These are phyloP conservation scores for Xylophagus ater DNA, from an alignment of 2,888 invertebrate genomes.

Conservation along the genomic window DNA sequence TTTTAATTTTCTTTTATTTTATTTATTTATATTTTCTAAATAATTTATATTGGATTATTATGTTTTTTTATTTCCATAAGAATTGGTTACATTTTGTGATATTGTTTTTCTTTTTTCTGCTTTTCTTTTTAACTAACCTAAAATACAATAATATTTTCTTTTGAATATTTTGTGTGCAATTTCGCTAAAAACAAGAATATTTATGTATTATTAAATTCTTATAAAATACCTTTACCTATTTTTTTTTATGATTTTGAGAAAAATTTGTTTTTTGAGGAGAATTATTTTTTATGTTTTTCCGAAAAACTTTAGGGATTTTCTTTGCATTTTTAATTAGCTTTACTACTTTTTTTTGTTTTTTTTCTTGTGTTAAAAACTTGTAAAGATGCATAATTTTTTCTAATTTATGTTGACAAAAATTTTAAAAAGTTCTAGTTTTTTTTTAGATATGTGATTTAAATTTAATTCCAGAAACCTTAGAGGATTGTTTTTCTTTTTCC, in stretches of 20 bases:
- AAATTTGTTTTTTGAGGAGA: too few relatives aligned
- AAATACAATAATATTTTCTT: neutral
- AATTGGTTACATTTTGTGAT: neutral
- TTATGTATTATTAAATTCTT: neutral
- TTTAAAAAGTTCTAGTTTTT: too few relatives aligned
- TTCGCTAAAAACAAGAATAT: neutral
- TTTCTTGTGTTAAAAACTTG: too few relatives aligned
- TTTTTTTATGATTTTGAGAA: neutral
- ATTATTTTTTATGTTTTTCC: too few relatives aligned
- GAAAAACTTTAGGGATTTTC: too few relatives aligned
- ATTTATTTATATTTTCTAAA: neutral
- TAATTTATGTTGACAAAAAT: too few relatives aligned
- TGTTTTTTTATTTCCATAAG: neutral
- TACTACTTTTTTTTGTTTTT: too few relatives aligned
- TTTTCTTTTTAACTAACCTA: neutral
- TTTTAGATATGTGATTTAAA: too few relatives aligned
- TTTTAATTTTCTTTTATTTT: neutral
- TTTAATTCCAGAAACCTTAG: too few relatives aligned
- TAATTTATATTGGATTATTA: neutral
- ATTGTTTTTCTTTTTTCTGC: neutral
- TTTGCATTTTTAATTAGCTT: too few relatives aligned
- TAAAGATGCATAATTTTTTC: too few relatives aligned
- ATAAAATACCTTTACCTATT: neutral
- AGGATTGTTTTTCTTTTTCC: too few relatives aligned
- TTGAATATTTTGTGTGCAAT: neutral